Base-by-base conservation (phyloP, 2,113 vertebrate species). In the Petromus typicus region DNA sequence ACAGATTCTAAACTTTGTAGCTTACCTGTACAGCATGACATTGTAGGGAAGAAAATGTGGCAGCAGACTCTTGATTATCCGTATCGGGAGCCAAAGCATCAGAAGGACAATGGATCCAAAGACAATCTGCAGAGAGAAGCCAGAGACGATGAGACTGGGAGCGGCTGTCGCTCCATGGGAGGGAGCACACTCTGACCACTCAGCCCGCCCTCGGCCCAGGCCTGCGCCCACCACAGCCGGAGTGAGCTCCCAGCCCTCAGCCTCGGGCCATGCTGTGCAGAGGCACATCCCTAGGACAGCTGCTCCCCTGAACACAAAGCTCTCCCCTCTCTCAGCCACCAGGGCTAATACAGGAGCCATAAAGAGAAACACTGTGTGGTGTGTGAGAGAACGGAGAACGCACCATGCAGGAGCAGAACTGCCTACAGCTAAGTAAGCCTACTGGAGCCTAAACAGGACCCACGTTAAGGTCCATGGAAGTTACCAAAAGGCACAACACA, bases 1-100 rank as follows among this genome's bases (percentile, higher is more conserved):
- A 7, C 64, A 64, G 84, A 66, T 59, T 66, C n/a, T 43, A 16
- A 86, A 48, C 71, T 63, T 95, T 43, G 30, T 85, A 14, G 43
- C 98, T 97, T 98, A 99, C 99, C 99, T 99, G 98, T 99, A 99
- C 1, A 99, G 99, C 99, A 99, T 99, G 94, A 99, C 99, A 89
- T 99, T 99, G 97, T 99, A 99, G 2, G 99, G 99, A 95, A 99
- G 99, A 97, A 99, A 99, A 96, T 98, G 96, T 63, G 99, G 99
- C 66, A 99, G 98, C 32, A 99, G 96, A 78, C 99, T 98, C 95
- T 99, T 99, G 95, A 99, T 99, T 95, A 99, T 99, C 83, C 99
- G 98, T 95, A 99, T 99, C 67, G 99, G 99, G 95, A 99, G 99
- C 99, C 99, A 99, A 86, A 99, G 99, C 99, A 99, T 99, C 95